Conservation (phyloP, 2,797 vertebrate genomes). For the Helarctos malayanus region DNA sequence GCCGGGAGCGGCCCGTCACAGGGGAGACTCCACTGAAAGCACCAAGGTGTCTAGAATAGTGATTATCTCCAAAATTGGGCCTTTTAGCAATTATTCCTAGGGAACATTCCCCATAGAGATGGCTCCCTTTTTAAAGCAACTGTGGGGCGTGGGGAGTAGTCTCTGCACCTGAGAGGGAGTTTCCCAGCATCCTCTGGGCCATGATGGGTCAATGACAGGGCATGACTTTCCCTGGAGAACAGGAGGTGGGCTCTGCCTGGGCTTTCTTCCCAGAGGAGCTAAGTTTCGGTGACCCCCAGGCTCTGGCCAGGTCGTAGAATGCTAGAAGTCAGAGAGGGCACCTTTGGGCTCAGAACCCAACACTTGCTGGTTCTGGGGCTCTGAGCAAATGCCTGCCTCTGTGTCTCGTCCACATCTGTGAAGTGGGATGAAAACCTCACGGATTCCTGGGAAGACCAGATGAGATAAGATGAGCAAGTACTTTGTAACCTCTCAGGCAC, state of each 20-base stretch:
- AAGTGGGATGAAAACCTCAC: neutral
- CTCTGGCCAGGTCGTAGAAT: too few species aligned
- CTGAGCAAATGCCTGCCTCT: too few species aligned
- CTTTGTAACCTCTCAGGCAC: neutral
- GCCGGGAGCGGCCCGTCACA: neutral
- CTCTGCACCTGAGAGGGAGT: slow-evolving; percentile 19
- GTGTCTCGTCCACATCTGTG: neutral
- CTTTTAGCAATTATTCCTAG: slow-evolving; percentile 61
- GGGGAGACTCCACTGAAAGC: slow-evolving; percentile 76
- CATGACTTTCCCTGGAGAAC: neutral
- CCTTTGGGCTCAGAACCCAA: neutral
- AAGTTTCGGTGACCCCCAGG: rapidly evolving
- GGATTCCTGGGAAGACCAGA: neutral
- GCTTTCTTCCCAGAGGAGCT: neutral
- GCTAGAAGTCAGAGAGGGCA: neutral
- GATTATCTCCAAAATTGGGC: slow-evolving; percentile 76
- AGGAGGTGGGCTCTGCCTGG: neutral
- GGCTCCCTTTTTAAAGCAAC: neutral
- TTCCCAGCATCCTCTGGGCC: slow-evolving; percentile 62
- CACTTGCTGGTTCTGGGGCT: neutral
- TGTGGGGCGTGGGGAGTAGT: neutral
- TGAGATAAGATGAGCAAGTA: rapidly evolving
- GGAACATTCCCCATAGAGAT: neutral
- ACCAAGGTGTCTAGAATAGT: slow-evolving; percentile 50
- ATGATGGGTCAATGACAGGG: rapidly evolving